Conservation (phyloP, 2,113 vertebrate genomes). For the Mobula birostris region DNA sequence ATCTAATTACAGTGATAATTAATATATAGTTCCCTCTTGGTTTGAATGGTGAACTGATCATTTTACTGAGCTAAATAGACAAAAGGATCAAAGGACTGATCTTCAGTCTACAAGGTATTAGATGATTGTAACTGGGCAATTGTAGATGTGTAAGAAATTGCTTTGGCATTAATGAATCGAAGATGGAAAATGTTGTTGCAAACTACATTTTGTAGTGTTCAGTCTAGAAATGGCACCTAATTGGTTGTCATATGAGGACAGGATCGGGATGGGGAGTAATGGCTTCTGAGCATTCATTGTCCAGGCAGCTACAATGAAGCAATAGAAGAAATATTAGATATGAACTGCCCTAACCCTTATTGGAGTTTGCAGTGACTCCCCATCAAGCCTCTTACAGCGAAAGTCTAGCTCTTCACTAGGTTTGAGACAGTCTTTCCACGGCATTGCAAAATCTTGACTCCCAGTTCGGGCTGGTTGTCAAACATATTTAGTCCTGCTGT, state of each 20-base stretch:
- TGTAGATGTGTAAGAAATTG: neutral
- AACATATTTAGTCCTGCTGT: no score
- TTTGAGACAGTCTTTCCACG: no score
- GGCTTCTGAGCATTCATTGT: neutral
- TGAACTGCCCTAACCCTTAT: no score
- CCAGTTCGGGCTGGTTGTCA: no score
- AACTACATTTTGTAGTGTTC: neutral
- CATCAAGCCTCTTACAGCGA: no score
- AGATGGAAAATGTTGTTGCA: neutral
- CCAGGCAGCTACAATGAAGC: neutral
- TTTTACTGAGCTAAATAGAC: neutral
- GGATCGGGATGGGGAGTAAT: neutral
- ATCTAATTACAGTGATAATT: conserved; percentile 27
- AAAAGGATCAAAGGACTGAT: conserved; percentile 9
- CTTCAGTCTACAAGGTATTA: neutral
- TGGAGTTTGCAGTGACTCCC: no score
- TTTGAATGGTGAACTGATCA: conserved; percentile 4
- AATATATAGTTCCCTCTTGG: neutral
- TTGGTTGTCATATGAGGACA: neutral
- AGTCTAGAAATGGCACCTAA: no score
- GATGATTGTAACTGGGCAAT: neutral
- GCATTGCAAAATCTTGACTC: no score
- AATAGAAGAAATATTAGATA: neutral
- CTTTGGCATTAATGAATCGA: neutral
- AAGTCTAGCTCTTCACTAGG: no score